Base-by-base conservation (phyloP, 1,140 invertebrate genomes). In the Polypedilum vanderplanki region DNA sequence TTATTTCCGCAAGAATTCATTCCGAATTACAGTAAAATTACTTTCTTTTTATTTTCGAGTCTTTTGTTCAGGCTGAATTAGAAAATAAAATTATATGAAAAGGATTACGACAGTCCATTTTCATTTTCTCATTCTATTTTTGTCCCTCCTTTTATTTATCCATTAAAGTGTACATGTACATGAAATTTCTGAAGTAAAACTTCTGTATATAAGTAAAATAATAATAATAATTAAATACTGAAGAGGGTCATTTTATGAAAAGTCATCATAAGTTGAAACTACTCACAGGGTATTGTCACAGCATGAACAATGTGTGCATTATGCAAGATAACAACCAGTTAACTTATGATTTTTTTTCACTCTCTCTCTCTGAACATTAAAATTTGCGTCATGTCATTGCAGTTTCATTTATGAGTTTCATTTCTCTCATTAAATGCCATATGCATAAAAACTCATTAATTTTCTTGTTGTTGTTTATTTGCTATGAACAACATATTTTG, bases 311-410 rank as follows among this genome's bases (percentile, higher is more conserved):
- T 12, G 46, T 57, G 46, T 57, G 46, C 46, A 57, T n/a, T 57
- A 15, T 57, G 46, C 46, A 57, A n/a, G 46, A 57, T 57, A 57
- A 57, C n/a, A 57, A 57, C 46, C 46, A 12, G 46, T 57, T n/a
- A 57, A 46, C 24, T 57, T 57, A 12, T n/a, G 46, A 57, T 57
- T 57, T 46, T 46, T 9, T 46, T 46, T 46, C 8, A 12, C 8
- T 46, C 15, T 46, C 15, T 15, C n/a, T 57, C 15, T 12, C n/a
- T 12, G 3, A 15, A 4, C 46, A 15, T 33, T 57, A 57, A 57
- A 57, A 57, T n/a, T 57, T 57, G 46, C 46, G 46, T 57, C 46
- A 57, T 57, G 46, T 57, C 46, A 57, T 57, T 57, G 46, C 46
- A 57, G 46, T 57, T 57, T 57, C 46, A 57, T 57, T 57, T n/a